Base-by-base conservation (phyloP, 2,888 invertebrate genomes). In the Chesias legatella region DNA sequence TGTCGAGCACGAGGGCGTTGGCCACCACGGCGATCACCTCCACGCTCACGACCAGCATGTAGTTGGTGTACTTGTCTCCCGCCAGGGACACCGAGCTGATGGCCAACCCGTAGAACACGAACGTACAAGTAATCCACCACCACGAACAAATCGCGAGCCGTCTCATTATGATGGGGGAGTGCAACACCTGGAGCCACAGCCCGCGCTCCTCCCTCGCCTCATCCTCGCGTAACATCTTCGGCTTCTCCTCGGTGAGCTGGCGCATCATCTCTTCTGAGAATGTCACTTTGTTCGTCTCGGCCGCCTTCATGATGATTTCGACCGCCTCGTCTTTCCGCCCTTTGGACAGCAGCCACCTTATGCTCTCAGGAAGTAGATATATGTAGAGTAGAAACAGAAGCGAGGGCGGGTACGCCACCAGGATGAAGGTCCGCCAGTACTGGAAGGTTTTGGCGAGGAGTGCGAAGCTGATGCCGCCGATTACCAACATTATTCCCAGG, bases 81-180 rank as follows among this genome's bases (percentile, higher is more conserved):
- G 92, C 91, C 44, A 95, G 76, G 0, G 92, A 89, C 7, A 94
- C 94, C 0, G 95, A 92, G 79, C 94, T 94, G 53, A 95, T 86
- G 3, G 94, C 94, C 37, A 95, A 78, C 0, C 95, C 95, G 64
- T 94, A 95, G 74, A 94, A 95, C 26, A 95, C 92, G 53, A 95
- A 92, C 0, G 94, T 92, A 57, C 93, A 94, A 0, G 94, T 92
- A 26, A 94, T 91, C 95, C 95, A 95, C 82, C 94, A 94, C 74
- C 83, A 86, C 1, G 85, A 85, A 36, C 85, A 85, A 9, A 84
- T 82, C 1, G 77, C 80, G 22, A 86, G 53, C 1, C 86, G 70
- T 6, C 51, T 74, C 79, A 83, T 78, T 26, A 86, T 83, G 10
- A 84, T 80, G 0, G 79, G 83, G 0, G 86, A 88, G 6, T 56